A percentile compares a stretch with the other conserved stretches of the same genome.
phyloP scores from a whole-genome alignment of 2,888 invertebrate species.

The Cactoblastis cactorum region DNA sequence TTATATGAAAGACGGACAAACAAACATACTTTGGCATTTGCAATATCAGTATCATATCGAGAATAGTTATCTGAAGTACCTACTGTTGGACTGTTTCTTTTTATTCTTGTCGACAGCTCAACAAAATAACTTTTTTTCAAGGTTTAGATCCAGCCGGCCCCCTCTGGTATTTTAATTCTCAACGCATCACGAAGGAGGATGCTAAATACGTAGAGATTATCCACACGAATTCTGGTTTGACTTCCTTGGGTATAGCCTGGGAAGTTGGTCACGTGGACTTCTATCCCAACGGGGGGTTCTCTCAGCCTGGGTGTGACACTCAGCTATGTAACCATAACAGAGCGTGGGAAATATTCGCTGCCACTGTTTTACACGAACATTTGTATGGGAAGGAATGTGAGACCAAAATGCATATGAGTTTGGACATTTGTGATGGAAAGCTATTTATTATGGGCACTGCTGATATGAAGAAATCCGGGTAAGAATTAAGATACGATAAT shows the following conservation, averaged over 20 bases:
- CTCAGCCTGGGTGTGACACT: constrained; percentile 35
- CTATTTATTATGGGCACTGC: constrained; percentile 37
- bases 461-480: constrained; percentile 34
- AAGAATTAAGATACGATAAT: no score
- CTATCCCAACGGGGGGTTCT: constrained; percentile 71
- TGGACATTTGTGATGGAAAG: constrained; percentile 31
- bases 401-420: constrained; percentile 26
- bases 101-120: no score
- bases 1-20: no score
- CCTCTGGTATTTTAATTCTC: constrained; percentile 27
- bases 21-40: no score
- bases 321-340: constrained; percentile 41
- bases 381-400: constrained; percentile 32
- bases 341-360: constrained; percentile 41
- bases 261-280: constrained; percentile 72
- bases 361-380: constrained; percentile 35
- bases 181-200: constrained; percentile 38
- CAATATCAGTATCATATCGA: no score
- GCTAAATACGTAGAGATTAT: constrained; percentile 18
- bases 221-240: constrained; percentile 2
- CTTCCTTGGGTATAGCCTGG: constrained; percentile 56
- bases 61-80: no score
- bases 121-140: constrained; percentile 12
- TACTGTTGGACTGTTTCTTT: neutral
- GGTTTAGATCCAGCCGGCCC: constrained; percentile 36